Evolutionary conservation across 2,797 vertebrate genomes (phyloP).

Genomic region (Propithecus deckenii): DNA sequence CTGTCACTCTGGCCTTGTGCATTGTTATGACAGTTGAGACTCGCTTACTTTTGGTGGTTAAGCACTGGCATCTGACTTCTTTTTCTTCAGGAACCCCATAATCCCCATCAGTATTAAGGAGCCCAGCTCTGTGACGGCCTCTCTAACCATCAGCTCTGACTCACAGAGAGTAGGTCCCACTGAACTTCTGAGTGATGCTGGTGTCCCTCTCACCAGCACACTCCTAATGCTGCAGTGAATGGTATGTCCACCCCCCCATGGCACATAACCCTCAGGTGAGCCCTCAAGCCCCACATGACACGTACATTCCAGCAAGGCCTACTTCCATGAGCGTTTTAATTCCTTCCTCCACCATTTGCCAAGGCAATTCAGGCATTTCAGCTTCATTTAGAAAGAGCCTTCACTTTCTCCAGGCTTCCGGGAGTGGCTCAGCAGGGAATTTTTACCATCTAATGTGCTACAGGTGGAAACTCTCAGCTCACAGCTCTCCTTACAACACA

Average conservation of each 20-base stretch:
- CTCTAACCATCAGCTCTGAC: not conserved
- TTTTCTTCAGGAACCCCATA: not conserved
- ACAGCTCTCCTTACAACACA: not conserved
- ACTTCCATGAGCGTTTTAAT: not conserved
- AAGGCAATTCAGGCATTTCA: not conserved
- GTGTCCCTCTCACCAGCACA: not conserved
- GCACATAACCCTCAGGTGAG: not conserved
- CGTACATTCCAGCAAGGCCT: not conserved
- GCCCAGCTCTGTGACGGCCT: not conserved
- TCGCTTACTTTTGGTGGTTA: not conserved
- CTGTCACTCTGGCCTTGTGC: not conserved
- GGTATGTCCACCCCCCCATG: rapidly evolving
- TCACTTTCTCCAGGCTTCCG: not conserved
- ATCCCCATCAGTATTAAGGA: no score
- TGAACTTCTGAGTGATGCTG: not conserved
- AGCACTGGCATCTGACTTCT: not conserved
- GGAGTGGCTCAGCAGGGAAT: not conserved
- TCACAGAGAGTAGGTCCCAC: not conserved
- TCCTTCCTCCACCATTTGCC: not conserved
- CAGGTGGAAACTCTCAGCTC: not conserved
- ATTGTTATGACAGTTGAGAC: not conserved
- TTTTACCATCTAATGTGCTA: not conserved
- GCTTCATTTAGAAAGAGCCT: not conserved
- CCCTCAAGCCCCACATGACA: not conserved
- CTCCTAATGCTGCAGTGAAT: not conserved